A percentile compares a stretch with the other conserved stretches of the same genome.
These are phyloP conservation scores for Halcyon senegalensis DNA, from an alignment of 2,113 vertebrate species.

Conservation along the genomic window DNA sequence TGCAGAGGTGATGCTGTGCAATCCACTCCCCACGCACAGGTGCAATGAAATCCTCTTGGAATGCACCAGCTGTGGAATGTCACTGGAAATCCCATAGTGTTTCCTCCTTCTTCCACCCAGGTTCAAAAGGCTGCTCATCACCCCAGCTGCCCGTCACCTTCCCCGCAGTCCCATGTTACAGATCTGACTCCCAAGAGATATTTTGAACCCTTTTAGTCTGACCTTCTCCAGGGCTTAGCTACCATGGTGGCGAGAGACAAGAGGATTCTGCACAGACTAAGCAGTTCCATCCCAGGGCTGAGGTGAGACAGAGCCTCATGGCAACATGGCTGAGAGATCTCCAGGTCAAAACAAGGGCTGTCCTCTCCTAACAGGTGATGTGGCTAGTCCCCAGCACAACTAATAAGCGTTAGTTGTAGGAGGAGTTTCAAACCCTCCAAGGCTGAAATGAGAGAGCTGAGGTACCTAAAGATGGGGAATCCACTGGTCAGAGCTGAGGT, in stretches of 20 bases:
- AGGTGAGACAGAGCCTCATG: background rate
- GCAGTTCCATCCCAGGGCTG: background rate
- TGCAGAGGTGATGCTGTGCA: too few relatives aligned
- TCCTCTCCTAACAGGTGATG: background rate
- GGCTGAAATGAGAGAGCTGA: background rate
- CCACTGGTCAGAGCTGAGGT: background rate
- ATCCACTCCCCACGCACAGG: background rate
- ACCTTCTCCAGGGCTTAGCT: background rate
- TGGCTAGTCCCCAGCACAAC: background rate
- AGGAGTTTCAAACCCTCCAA: background rate
- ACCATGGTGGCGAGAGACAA: background rate
- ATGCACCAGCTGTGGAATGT: fast-evolving
- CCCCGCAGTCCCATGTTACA: fast-evolving
- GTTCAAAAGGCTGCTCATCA: background rate
- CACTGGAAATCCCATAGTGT: background rate
- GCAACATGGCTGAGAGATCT: background rate
- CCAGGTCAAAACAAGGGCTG: background rate
- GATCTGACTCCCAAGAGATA: background rate
- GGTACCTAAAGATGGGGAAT: background rate
- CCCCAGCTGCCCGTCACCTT: background rate
- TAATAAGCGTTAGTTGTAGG: background rate
- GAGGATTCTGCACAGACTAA: background rate
- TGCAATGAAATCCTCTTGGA: background rate
- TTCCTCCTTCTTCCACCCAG: background rate
- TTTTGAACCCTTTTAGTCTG: background rate